These are phyloP conservation scores for Isaurus tuberculatus DNA, from an alignment of 92 coral and sea anemone species.

Conservation along the genomic window DNA sequence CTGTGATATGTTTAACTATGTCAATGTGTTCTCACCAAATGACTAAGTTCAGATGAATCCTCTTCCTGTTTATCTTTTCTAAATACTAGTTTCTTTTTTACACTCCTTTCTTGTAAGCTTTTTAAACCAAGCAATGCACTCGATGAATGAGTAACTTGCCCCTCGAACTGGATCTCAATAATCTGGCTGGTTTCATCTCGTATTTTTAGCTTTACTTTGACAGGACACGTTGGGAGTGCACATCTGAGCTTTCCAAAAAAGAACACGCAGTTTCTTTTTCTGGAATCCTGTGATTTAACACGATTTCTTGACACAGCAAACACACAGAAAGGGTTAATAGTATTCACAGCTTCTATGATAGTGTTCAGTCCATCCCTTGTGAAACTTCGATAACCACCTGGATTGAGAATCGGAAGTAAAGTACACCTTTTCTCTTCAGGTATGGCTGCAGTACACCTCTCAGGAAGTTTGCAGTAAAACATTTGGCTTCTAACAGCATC, in stretches of 20 bases:
- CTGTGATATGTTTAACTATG: no score
- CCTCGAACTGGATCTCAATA: neutral
- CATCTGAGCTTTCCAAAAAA: neutral
- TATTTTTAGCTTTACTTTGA: neutral
- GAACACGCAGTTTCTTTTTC: neutral
- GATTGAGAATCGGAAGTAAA: neutral
- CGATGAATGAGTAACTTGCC: neutral
- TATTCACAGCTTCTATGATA: neutral
- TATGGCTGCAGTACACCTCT: neutral
- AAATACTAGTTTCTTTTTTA: neutral
- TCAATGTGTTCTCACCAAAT: constrained; percentile 10
- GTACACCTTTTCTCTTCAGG: neutral
- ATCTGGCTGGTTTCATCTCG: neutral
- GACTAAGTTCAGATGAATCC: neutral
- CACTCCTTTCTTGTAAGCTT: neutral
- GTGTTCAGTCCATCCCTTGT: neutral
- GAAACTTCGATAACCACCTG: neutral
- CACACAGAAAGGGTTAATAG: neutral
- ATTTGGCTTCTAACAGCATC: neutral
- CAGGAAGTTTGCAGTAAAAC: neutral
- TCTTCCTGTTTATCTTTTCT: neutral
- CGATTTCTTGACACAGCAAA: neutral
- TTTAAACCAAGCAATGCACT: neutral
- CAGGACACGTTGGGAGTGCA: neutral
- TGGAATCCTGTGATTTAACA: neutral